phyloP scores from a whole-genome alignment of 2,888 invertebrate genomes.

The Mycalesis mineus region DNA sequence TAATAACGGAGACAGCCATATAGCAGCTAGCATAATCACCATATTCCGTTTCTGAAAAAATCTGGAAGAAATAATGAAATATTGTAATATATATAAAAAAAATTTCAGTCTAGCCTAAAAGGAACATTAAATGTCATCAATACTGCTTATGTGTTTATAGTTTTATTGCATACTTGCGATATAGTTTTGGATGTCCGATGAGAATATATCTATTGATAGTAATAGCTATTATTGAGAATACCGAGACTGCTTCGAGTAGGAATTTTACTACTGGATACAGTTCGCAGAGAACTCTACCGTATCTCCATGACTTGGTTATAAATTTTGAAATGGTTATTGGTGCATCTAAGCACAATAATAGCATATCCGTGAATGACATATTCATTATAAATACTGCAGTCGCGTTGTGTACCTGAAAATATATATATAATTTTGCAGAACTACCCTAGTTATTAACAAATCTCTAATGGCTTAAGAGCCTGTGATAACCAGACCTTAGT shows the following conservation, averaged over 20 bases:
- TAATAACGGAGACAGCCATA: slow-evolving; percentile 87
- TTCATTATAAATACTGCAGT: slow-evolving; percentile 92
- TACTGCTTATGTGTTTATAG: no score
- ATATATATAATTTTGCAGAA: no score
- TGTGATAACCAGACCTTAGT: no score
- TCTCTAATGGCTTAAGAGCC: no score
- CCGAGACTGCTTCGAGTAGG: slow-evolving; percentile 86
- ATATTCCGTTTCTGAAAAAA: slow-evolving; percentile 84
- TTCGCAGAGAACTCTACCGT: slow-evolving; percentile 83
- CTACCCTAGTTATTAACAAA: no score
- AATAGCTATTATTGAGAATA: slow-evolving; percentile 88
- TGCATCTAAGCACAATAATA: slow-evolving; percentile 90
- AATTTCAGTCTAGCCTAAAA: no score
- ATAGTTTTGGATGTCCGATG: slow-evolving; percentile 88
- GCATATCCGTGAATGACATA: slow-evolving; percentile 86
- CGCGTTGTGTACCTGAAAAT: slow-evolving; percentile 85
- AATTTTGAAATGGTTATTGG: slow-evolving; percentile 89
- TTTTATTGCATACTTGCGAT: slow-evolving; percentile 76
- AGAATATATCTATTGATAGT: slow-evolving; percentile 91
- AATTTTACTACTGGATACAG: slow-evolving; percentile 88
- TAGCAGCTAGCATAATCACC: slow-evolving; percentile 85
- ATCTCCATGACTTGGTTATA: slow-evolving; percentile 85
- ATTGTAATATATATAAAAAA: no score
- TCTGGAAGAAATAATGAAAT: slow-evolving; percentile 69
- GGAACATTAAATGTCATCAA: no score